A percentile compares a stretch with the other conserved stretches of the same genome.
These are phyloP conservation scores for Silvanus unidentatus DNA, from an alignment of 2,888 invertebrate genomes.

Conservation along the genomic window DNA sequence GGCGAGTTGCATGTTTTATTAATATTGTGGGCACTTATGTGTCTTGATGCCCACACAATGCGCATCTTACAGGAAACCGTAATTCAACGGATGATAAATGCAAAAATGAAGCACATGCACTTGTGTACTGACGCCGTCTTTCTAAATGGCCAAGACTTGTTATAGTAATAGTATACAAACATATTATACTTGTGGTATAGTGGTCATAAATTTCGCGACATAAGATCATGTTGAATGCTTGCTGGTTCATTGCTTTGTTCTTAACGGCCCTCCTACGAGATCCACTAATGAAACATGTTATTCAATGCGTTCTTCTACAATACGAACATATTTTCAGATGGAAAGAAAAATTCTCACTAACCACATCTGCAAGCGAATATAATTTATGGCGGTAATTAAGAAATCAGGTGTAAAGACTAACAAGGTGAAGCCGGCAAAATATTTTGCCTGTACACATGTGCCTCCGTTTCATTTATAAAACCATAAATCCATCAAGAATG, in stretches of 20 bases:
- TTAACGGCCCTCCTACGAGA: slow-evolving; percentile 1
- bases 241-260: slow-evolving; percentile 2
- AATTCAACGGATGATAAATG: slow-evolving; percentile 1
- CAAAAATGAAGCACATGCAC: slow-evolving; percentile 4
- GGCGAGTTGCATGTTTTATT: too few relatives aligned
- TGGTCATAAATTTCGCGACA: not conserved
- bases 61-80: slow-evolving; percentile 5
- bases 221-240: not conserved
- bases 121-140: not conserved
- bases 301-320: not conserved
- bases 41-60: slow-evolving; percentile 11
- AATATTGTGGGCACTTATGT: too few relatives aligned
- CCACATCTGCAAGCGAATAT: not conserved
- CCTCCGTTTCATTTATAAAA: slow-evolving; percentile 24
- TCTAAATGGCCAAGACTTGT: not conserved
- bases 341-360: not conserved
- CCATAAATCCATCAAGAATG: slow-evolving; percentile 25
- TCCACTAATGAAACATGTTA: not conserved
- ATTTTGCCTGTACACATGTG: slow-evolving; percentile 17
- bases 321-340: not conserved
- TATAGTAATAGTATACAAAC: too few relatives aligned
- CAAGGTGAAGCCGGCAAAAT: not conserved
- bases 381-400: slow-evolving; percentile 15
- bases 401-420: slow-evolving; percentile 20
- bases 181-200: too few relatives aligned